A percentile compares a stretch with the other conserved stretches of the same genome.
Evolutionary conservation across 2,888 invertebrate species (phyloP).

Genomic region (Philereme transversata): DNA sequence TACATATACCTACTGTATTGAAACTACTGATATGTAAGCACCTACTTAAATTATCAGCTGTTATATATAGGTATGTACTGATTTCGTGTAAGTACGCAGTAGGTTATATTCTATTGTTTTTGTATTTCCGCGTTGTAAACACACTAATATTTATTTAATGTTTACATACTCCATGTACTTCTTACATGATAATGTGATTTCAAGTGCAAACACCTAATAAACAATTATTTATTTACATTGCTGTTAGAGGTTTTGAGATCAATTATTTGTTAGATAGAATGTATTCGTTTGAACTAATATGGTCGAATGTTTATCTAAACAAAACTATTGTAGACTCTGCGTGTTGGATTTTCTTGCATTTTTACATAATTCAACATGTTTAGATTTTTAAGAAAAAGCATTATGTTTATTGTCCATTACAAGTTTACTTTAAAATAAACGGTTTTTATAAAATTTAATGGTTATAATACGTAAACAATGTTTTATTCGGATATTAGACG

Average conservation of each 20-base stretch:
- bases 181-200: conserved; percentile 25
- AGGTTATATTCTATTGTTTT: conserved; percentile 29
- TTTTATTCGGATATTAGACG: too few species aligned
- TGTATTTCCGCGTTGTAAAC: conserved; percentile 32
- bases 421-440: too few species aligned
- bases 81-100: background rate
- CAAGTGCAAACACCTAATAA: conserved; percentile 18
- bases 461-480: too few species aligned
- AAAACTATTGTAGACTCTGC: too few species aligned
- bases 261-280: background rate
- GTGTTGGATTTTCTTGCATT: too few species aligned
- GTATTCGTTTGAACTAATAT: background rate
- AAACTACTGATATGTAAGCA: conserved; percentile 14
- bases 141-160: conserved; percentile 28
- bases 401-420: too few species aligned
- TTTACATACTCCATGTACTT: conserved; percentile 20
- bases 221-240: conserved; percentile 8
- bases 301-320: too few species aligned
- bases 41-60: conserved; percentile 1
- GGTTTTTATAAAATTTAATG: too few species aligned
- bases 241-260: background rate
- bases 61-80: conserved; percentile 2
- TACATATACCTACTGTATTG: background rate
- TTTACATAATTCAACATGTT: too few species aligned
- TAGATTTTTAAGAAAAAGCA: too few species aligned